phyloP scores from a whole-genome alignment of 2,888 invertebrate genomes.

The Nemotelus pantherinus region DNA sequence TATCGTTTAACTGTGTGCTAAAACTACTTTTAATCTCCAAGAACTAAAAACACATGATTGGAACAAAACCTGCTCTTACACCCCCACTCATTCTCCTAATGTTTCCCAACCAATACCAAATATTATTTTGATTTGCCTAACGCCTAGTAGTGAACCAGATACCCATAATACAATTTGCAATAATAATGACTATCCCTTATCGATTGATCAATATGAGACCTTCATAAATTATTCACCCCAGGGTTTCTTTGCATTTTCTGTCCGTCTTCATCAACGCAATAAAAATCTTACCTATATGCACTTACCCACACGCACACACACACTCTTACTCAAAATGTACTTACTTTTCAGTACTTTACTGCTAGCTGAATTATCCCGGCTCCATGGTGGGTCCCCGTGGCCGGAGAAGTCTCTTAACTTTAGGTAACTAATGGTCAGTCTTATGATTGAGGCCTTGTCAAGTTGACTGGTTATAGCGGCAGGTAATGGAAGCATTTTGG shows the following conservation, averaged over 20 bases:
- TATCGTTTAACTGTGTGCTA: no score
- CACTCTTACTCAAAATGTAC: constrained; percentile 54
- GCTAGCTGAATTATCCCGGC: constrained; percentile 79
- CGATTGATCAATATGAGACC: constrained; percentile 28
- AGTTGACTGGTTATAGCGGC: constrained; percentile 93
- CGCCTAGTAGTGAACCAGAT: background rate
- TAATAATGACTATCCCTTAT: constrained; percentile 11
- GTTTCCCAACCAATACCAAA: background rate
- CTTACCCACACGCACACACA: background rate
- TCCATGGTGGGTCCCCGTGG: constrained; percentile 97
- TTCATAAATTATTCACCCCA: constrained; percentile 30
- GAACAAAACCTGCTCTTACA: no score
- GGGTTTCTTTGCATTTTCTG: constrained; percentile 4
- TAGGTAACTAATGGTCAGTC: constrained; percentile 95
- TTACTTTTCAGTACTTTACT: constrained; percentile 86
- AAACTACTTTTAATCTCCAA: no score
- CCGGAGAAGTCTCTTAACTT: constrained; percentile 94
- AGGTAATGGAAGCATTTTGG: constrained; percentile 91
- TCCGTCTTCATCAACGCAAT: background rate
- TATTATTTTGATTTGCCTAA: background rate
- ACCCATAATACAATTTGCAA: background rate
- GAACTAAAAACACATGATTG: no score
- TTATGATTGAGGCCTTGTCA: constrained; percentile 95
- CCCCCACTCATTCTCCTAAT: no score
- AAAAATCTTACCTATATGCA: background rate